Conservation (phyloP, 2,113 vertebrate species). For the Macquaria australasica region DNA sequence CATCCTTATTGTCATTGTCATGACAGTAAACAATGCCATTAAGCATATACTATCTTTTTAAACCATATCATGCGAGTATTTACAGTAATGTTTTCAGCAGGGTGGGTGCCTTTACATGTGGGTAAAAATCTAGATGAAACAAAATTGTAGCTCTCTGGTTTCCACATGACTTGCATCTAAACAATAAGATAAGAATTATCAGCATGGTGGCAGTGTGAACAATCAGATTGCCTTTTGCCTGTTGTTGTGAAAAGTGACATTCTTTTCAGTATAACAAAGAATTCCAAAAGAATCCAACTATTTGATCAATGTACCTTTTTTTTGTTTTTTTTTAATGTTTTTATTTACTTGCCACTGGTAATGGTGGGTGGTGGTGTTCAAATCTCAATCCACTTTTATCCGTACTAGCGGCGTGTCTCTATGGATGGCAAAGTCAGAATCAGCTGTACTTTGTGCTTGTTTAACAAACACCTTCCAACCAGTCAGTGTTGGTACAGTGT, state of each 20-base stretch:
- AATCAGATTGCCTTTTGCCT: not conserved
- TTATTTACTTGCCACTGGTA: not conserved
- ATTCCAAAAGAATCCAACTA: not conserved
- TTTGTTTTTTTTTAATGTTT: not conserved
- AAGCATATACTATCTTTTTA: not conserved
- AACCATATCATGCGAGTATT: not conserved
- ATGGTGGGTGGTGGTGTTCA: not conserved
- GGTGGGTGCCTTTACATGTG: not conserved
- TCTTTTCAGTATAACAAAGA: not conserved
- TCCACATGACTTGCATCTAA: not conserved
- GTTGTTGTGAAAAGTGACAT: not conserved
- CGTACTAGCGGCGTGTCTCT: rapidly evolving
- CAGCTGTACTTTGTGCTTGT: not conserved
- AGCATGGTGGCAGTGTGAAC: not conserved
- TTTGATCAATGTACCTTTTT: not conserved
- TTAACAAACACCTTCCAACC: not conserved
- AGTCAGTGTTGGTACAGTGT: not conserved
- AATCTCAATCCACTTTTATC: not conserved
- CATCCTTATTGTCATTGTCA: not conserved
- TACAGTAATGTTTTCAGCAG: not conserved
- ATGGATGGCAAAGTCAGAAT: not conserved
- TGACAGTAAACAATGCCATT: constrained; percentile 33
- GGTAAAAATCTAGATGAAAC: not conserved
- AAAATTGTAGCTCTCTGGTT: not conserved
- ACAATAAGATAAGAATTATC: not conserved